Percentiles rank a stretch among this genome's conserved stretches.
phyloP scores from a whole-genome alignment of 2,888 invertebrate species.

The Spisula subtruncata region DNA sequence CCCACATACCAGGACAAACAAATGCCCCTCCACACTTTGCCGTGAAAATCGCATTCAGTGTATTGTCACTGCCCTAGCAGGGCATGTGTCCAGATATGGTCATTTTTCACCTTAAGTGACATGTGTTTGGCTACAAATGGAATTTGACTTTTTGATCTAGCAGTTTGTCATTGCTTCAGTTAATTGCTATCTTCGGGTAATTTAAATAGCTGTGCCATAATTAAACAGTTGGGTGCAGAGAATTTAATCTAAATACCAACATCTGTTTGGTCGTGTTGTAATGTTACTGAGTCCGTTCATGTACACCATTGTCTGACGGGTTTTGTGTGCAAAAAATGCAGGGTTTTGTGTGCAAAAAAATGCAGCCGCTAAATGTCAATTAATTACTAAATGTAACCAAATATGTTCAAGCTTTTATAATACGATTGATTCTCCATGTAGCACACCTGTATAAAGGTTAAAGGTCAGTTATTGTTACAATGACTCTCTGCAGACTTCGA shows the following conservation, averaged over 20 bases:
- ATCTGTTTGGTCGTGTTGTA: background rate
- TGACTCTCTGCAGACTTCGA: too few relatives aligned
- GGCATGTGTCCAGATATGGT: constrained; percentile 28
- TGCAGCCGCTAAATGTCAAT: background rate
- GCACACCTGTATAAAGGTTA: too few relatives aligned
- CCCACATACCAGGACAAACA: background rate
- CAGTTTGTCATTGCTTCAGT: background rate
- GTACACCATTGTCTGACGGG: background rate
- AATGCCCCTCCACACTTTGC: constrained; percentile 1
- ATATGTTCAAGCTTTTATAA: background rate
- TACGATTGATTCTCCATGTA: too few relatives aligned
- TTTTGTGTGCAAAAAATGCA: too few relatives aligned
- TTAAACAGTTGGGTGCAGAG: constrained; percentile 29
- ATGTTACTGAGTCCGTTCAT: background rate
- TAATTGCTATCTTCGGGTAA: constrained; percentile 21
- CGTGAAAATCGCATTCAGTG: background rate
- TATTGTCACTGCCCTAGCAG: background rate
- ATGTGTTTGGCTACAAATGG: background rate
- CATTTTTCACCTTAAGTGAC: constrained; percentile 23
- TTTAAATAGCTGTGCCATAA: constrained; percentile 19
- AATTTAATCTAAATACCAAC: constrained; percentile 1
- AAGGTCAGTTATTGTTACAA: too few relatives aligned
- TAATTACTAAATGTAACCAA: background rate
- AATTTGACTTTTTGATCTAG: constrained; percentile 35
- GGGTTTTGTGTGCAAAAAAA: too few relatives aligned